Conservation (phyloP, 2,113 vertebrate genomes). For the Tachysurus fulvidraco region DNA sequence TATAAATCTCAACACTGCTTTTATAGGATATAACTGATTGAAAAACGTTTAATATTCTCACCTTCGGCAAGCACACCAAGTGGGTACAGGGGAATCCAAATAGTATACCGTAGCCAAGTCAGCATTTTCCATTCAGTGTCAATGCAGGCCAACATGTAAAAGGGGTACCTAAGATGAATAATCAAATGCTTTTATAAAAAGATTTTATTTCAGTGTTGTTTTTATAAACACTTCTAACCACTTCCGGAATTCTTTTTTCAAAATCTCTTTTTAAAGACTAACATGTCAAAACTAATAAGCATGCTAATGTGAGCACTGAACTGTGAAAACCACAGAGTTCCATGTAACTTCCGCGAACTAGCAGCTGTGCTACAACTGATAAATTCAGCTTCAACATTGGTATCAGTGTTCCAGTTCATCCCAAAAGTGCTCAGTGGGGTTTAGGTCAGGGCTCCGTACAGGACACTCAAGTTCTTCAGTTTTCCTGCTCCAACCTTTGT, state of each 20-base stretch:
- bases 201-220: background rate
- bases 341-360: slow-evolving; percentile 1
- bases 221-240: background rate
- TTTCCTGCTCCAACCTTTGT: background rate
- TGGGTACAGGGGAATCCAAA: slow-evolving; percentile 93
- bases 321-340: background rate
- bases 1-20: background rate
- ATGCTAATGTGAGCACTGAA: background rate
- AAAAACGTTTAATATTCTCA: slow-evolving; percentile 55
- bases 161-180: slow-evolving; percentile 84
- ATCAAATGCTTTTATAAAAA: background rate
- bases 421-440: background rate
- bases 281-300: background rate
- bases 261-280: background rate
- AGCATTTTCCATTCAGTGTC: slow-evolving; percentile 90
- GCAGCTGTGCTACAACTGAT: background rate
- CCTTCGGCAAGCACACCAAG: slow-evolving; percentile 90
- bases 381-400: background rate
- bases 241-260: background rate
- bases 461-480: background rate
- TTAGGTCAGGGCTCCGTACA: background rate
- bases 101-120: slow-evolving; percentile 91
- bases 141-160: slow-evolving; percentile 90
- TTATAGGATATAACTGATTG: background rate
- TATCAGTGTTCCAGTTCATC: background rate